Evolutionary conservation across 2,888 invertebrate species (phyloP).

Genomic region (Noctua fimbriata): DNA sequence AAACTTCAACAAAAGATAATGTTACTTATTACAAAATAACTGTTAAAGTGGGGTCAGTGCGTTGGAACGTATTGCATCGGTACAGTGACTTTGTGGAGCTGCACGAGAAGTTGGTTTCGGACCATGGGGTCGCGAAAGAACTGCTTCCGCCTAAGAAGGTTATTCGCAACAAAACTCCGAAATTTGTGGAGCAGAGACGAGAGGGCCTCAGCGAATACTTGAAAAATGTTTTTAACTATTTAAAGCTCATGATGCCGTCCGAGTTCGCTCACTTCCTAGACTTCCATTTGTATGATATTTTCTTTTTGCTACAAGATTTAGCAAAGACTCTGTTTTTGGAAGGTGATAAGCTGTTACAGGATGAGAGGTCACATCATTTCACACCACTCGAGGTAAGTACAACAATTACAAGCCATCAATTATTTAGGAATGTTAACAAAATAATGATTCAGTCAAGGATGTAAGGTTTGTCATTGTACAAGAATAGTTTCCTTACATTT

Average conservation of each 20-base stretch:
- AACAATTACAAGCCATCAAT: not conserved
- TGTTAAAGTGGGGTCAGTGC: slow-evolving; percentile 92
- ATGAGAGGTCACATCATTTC: slow-evolving; percentile 92
- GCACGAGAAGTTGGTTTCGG: slow-evolving; percentile 95
- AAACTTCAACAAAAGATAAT: slow-evolving; percentile 91
- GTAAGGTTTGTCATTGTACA: not conserved
- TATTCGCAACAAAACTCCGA: slow-evolving; percentile 96
- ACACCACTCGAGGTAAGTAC: slow-evolving; percentile 93
- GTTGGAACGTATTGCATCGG: slow-evolving; percentile 96
- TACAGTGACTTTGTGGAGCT: slow-evolving; percentile 97
- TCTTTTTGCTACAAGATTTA: slow-evolving; percentile 95
- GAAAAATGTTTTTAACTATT: slow-evolving; percentile 93
- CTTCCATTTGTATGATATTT: slow-evolving; percentile 97
- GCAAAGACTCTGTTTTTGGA: slow-evolving; percentile 94
- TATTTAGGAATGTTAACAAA: not conserved
- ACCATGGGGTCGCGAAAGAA: slow-evolving; percentile 95
- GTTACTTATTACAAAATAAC: slow-evolving; percentile 94
- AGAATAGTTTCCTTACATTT: not conserved
- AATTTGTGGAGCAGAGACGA: slow-evolving; percentile 96
- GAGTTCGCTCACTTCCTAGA: slow-evolving; percentile 96
- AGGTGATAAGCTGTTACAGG: slow-evolving; percentile 92
- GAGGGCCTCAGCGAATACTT: slow-evolving; percentile 95
- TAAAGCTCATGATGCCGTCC: slow-evolving; percentile 95
- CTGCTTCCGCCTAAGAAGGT: slow-evolving; percentile 98
- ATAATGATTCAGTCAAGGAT: not conserved